Conservation (phyloP, 2,797 vertebrate species). For the Muscicapa comitata region DNA sequence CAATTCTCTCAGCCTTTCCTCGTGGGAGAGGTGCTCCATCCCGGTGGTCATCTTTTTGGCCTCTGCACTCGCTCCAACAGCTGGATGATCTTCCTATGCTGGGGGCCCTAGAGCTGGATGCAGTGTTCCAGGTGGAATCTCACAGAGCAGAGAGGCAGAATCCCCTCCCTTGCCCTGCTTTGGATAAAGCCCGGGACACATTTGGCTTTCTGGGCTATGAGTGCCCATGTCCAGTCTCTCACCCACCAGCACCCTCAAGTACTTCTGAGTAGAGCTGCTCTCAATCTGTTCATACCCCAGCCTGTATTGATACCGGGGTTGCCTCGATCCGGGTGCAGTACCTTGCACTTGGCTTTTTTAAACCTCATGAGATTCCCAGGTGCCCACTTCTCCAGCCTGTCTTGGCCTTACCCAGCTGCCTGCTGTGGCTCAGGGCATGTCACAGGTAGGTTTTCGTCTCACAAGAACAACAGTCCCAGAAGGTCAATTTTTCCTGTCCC, state of each 20-base stretch:
- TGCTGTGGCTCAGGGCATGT: neutral
- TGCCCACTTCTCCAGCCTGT: neutral
- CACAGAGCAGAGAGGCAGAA: neutral
- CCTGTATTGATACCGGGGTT: accelerated
- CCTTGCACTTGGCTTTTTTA: neutral
- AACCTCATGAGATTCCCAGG: neutral
- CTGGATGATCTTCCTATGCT: neutral
- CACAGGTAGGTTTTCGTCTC: neutral
- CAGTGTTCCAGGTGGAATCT: neutral
- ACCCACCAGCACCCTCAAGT: neutral
- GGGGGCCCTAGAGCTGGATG: neutral
- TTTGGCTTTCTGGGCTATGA: neutral
- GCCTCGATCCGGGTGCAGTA: neutral
- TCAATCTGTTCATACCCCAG: accelerated
- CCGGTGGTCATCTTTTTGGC: neutral
- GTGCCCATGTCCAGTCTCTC: accelerated
- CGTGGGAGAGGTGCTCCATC: neutral
- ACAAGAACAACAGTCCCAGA: neutral
- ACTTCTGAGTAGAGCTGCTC: neutral
- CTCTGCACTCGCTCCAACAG: accelerated
- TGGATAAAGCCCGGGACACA: neutral
- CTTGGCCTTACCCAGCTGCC: neutral
- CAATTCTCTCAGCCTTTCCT: neutral
- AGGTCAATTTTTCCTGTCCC: neutral
- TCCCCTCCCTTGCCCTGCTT: neutral